Base-by-base conservation (phyloP, 1,140 invertebrate species). In the Magallana gigas region DNA sequence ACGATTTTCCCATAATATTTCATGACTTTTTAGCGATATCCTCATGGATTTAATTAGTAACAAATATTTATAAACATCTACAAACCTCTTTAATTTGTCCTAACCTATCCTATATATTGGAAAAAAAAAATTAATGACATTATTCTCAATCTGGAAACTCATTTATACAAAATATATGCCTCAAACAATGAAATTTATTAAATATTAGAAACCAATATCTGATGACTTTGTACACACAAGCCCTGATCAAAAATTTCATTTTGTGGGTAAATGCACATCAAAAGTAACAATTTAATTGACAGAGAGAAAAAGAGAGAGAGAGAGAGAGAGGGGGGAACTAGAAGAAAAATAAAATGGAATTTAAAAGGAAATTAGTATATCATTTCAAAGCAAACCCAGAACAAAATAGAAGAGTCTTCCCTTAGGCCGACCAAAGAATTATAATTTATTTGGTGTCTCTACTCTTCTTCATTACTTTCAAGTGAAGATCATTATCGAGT, bases 251-350 rank as follows among this genome's bases (percentile, higher is more conserved):
- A 36, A 29, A 76, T 29, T 76, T 23, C 68, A 76, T 76, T 18
- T 76, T 64, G 60, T 76, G 68, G 68, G 23, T 18, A 23, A 62
- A 36, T 29, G 23, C 36, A 23, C 68, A 29, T 76, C 18, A 76
- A 76, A 76, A 29, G 68, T 29, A 29, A 76, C 18, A 36, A 76
- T 18, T 76, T 76, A 11, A 76, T 76, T 76, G 68, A 76, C 23
- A 36, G 1, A 48, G 36, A 48, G 36, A 48, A 48, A 48, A 5
- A 48, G 36, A 48, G 36, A 48, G 1, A 48, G 29, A 71, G 36
- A 36, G 36, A 48, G 1, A 48, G 36, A 48, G 36, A 2, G 36
- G 5, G 36, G 3, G 36, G 36, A 36, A 36, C 36, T 48, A 48
- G 36, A 48, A 48, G 36, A 48, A 48, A 48, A 48, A 48, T 48